Evolutionary conservation across 1,140 invertebrate genomes (phyloP).

Genomic region (Hylaeus volcanicus): DNA sequence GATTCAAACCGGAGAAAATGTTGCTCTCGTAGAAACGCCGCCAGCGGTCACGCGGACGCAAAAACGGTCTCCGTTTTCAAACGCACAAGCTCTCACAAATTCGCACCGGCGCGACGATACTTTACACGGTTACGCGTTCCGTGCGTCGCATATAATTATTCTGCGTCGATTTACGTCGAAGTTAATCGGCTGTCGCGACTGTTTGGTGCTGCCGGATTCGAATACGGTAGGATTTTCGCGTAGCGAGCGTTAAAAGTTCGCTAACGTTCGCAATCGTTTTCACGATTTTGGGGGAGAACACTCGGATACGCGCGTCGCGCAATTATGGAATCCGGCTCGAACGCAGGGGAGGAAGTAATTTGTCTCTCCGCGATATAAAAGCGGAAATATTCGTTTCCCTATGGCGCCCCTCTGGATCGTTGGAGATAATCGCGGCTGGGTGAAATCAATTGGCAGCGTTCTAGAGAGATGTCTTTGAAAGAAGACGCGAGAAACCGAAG

Average conservation of each 20-base stretch:
- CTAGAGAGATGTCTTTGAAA: constrained; percentile 21
- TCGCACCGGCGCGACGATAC: neutral
- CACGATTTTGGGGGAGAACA: neutral
- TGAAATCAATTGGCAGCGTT: constrained; percentile 49
- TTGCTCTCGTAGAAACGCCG: no score
- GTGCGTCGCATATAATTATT: constrained; percentile 25
- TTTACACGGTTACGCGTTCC: neutral
- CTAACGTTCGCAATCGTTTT: no score
- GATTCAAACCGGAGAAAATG: no score
- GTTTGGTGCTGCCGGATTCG: neutral
- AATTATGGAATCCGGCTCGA: no score
- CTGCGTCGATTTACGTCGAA: constrained; percentile 21
- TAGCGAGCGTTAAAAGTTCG: neutral
- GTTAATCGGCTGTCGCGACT: constrained; percentile 15
- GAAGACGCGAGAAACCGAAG: constrained; percentile 6
- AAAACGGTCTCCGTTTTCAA: neutral
- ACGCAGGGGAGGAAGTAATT: neutral
- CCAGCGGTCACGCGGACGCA: no score
- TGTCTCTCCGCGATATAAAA: neutral
- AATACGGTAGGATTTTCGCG: neutral
- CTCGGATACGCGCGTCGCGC: no score
- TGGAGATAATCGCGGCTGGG: constrained; percentile 29
- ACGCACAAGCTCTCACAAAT: constrained; percentile 1
- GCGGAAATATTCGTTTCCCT: neutral
- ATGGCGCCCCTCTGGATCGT: neutral